phyloP scores from a whole-genome alignment of 1,140 invertebrate species.

The Campoletis sonorensis region DNA sequence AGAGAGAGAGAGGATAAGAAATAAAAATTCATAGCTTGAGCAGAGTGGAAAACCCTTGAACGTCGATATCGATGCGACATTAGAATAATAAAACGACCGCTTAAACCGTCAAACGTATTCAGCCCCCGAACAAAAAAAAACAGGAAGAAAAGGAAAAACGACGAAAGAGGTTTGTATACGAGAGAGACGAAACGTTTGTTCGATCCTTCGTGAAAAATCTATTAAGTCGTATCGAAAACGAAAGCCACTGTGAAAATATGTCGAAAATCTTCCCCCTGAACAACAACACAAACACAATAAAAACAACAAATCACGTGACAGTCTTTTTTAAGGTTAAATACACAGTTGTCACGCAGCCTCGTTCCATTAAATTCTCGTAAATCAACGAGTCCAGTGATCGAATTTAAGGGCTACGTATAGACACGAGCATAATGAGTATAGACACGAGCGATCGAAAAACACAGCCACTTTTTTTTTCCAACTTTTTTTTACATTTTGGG shows the following conservation, averaged over 20 bases:
- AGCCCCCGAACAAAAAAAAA: conserved; percentile 37
- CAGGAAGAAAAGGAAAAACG: neutral
- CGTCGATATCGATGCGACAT: conserved; percentile 26
- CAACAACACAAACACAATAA: neutral
- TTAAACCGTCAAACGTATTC: conserved; percentile 58
- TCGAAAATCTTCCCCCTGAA: neutral
- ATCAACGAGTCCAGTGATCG: conserved; percentile 47
- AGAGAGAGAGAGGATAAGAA: neutral
- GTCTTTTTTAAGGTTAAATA: conserved; percentile 10
- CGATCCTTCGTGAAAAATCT: conserved; percentile 62
- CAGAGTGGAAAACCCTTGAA: neutral
- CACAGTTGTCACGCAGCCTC: conserved; percentile 25
- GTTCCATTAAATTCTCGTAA: conserved; percentile 61
- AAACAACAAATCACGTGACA: neutral
- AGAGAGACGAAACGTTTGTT: conserved; percentile 57
- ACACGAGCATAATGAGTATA: conserved; percentile 14
- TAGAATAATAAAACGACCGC: conserved; percentile 48
- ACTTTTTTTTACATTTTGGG: neutral
- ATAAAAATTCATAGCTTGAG: conserved; percentile 38
- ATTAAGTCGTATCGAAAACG: conserved; percentile 49
- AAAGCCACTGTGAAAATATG: neutral
- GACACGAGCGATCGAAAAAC: conserved; percentile 25
- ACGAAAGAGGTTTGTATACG: neutral
- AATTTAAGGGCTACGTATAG: neutral
- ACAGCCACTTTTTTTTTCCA: neutral